Conservation (phyloP, 1,140 invertebrate species). For the Lasioglossum albipes region DNA sequence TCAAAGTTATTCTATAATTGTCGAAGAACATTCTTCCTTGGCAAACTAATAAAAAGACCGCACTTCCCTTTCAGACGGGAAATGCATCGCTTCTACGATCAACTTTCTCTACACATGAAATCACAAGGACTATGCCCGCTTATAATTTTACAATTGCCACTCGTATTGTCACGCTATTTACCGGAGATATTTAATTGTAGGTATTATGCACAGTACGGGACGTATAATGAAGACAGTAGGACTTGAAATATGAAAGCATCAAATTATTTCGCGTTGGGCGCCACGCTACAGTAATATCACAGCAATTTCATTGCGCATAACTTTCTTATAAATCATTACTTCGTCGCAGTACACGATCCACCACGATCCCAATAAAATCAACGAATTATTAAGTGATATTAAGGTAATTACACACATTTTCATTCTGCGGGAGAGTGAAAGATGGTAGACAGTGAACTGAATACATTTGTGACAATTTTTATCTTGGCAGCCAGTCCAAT, state of each 20-base stretch:
- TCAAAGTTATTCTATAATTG: not conserved
- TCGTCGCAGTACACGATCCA: no score
- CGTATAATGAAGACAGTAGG: not conserved
- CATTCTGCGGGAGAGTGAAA: no score
- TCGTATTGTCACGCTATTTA: not conserved
- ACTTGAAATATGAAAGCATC: not conserved
- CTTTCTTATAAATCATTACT: no score
- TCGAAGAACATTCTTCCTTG: not conserved
- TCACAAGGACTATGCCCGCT: not conserved
- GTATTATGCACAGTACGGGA: not conserved
- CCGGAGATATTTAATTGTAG: not conserved
- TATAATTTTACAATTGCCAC: not conserved
- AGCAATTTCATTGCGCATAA: no score
- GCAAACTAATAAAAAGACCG: not conserved
- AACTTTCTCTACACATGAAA: slow-evolving; percentile 20
- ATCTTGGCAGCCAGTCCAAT: no score
- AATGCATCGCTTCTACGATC: slow-evolving; percentile 23
- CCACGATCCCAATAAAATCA: no score
- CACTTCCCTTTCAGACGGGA: not conserved
- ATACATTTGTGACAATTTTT: no score
- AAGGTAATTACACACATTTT: no score
- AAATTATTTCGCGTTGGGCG: not conserved
- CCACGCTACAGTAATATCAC: no score
- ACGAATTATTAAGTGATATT: no score
- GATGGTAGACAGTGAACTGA: no score